Conservation (phyloP, 2,113 vertebrate species). For the Benitochromis conjunctus region DNA sequence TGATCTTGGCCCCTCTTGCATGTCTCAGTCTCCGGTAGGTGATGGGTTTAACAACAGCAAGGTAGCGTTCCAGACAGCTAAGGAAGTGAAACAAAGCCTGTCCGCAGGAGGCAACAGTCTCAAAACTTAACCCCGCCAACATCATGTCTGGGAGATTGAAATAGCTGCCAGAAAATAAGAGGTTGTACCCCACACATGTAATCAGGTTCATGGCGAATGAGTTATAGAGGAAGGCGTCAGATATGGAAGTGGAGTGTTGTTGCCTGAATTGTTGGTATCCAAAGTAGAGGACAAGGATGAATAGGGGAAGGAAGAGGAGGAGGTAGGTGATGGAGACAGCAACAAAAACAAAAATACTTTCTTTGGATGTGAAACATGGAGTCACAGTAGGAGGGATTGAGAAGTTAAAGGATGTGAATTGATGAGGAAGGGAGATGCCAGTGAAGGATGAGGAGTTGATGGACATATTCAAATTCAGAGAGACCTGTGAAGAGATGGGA, state of each 20-base stretch:
- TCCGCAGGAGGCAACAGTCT: background rate
- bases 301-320: background rate
- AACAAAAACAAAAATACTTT: background rate
- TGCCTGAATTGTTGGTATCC: background rate
- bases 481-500: background rate
- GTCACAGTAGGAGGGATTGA: background rate
- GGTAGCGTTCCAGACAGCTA: constrained; percentile 15
- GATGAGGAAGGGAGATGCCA: background rate
- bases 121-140: background rate
- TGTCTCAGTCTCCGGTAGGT: background rate
- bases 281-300: background rate
- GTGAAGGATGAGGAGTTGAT: background rate
- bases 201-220: background rate
- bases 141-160: too few relatives aligned
- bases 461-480: background rate
- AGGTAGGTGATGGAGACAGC: background rate
- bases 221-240: background rate
- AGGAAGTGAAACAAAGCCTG: background rate
- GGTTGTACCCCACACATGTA: background rate
- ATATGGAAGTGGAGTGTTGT: background rate
- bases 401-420: background rate
- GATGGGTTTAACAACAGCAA: constrained; percentile 4
- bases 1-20: background rate
- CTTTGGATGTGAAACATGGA: background rate
- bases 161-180: background rate